Evolutionary conservation across 2,888 invertebrate genomes (phyloP).

Genomic region (Ormyrus rosae): DNA sequence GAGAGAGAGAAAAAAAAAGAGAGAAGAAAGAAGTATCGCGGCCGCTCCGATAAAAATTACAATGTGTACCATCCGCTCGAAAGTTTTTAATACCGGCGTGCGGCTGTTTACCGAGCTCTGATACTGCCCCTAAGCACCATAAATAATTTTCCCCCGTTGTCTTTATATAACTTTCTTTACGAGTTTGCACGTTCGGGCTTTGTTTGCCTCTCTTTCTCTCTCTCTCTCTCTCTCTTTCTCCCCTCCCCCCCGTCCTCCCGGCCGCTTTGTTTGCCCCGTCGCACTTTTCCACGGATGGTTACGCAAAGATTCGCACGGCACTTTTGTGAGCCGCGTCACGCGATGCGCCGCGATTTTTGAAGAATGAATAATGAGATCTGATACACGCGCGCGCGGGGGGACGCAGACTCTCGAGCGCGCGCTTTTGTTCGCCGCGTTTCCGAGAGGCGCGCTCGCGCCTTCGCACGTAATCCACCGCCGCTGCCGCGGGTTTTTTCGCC

Average conservation of each 20-base stretch:
- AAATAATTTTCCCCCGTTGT: constrained; percentile 47
- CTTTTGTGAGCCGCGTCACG: constrained; percentile 34
- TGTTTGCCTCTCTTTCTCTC: constrained; percentile 41
- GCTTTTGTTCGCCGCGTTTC: background rate
- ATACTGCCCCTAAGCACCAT: constrained; percentile 12
- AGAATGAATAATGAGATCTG: constrained; percentile 48
- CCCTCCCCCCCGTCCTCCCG: background rate
- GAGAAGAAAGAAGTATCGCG: too few species aligned
- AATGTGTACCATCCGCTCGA: constrained; percentile 13
- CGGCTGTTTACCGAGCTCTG: constrained; percentile 12
- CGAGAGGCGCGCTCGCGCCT: background rate
- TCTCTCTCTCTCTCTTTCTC: background rate
- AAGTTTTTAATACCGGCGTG: constrained; percentile 29
- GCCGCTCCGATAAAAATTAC: constrained; percentile 12
- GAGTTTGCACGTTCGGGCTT: constrained; percentile 39
- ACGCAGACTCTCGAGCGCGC: background rate
- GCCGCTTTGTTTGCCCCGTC: constrained; percentile 14
- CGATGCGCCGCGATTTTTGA: constrained; percentile 27
- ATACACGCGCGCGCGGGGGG: background rate
- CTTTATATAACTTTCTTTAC: constrained; percentile 45
- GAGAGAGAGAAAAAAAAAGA: too few species aligned
- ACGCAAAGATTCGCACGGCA: constrained; percentile 47
- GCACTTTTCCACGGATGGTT: constrained; percentile 36
- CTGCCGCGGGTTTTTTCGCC: background rate
- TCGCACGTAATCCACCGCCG: background rate